Base-by-base conservation (phyloP, 2,797 vertebrate species). In the Liasis olivaceus region DNA sequence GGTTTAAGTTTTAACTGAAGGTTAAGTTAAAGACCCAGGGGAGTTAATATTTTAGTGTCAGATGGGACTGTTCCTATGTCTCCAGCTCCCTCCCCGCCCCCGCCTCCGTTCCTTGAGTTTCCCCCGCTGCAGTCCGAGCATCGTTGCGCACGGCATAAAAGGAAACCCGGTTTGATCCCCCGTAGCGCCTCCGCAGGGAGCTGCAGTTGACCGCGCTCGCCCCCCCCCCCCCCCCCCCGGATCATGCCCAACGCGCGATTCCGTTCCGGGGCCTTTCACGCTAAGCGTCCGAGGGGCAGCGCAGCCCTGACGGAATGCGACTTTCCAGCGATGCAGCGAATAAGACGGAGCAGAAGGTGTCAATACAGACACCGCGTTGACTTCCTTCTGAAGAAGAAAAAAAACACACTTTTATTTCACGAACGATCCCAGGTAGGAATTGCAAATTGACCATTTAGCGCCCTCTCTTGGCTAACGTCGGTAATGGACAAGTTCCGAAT, bases 401-500 rank as follows among this genome's bases (percentile, higher is more conserved):
- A 12, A n/a, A 66, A 11, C 2, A 17, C 12, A 4, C 36, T 24
- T 2, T 12, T 60, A 63, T 31, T 66, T 85, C 51, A 14, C 4
- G 36, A 31, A 60, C 3, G 13, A 2, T 31, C 8, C 9, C 24
- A 6, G 58, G 42, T n/a, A 4, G 5, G 13, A 22, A 58, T 8
- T 11, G 58, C 31, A 58, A 58, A 26, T 5, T 60, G n/a, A 8
- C 31, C 66, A 0, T 14, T 26, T 51, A 14, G 90, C 90, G 84
- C 90, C 93, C 90, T 36, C 93, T 93, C 17, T 58, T 86, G 84
- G 90, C 60, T 15, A 54, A n/a, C 7, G 11, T 0, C 59, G 85
- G 42, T 3, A 84, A 87, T 87, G 2, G 28, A 36, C 17, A 58
- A 4, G 24, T 0, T 7, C 47, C 66, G 12, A 12, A 13, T n/a